Conservation (phyloP, 2,888 invertebrate genomes). For the Ectropis crepuscularia region DNA sequence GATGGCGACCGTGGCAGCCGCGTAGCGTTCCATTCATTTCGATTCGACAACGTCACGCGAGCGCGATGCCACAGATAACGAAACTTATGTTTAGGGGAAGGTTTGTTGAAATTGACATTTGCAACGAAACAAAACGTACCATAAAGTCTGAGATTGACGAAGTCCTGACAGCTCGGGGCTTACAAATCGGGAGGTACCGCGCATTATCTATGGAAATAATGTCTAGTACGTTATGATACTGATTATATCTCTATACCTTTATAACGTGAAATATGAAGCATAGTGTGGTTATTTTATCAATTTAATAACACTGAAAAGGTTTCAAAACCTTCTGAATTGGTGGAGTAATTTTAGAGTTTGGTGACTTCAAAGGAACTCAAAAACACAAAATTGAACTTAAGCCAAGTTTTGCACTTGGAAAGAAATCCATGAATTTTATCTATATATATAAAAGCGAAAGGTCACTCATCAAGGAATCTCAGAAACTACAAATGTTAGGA, state of each 20-base stretch:
- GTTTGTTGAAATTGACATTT: conserved; percentile 39
- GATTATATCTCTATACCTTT: conserved; percentile 5
- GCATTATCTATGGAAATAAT: conserved; percentile 19
- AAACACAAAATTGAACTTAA: too few relatives aligned
- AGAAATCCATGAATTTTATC: too few relatives aligned
- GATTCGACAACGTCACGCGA: conserved; percentile 58
- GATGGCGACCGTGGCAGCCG: conserved; percentile 58
- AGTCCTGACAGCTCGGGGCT: conserved; percentile 25
- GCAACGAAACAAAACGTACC: conserved; percentile 33
- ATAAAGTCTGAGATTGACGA: conserved; percentile 34
- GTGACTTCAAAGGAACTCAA: too few relatives aligned
- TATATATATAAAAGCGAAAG: too few relatives aligned
- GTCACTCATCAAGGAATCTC: too few relatives aligned
- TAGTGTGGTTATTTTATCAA: conserved; percentile 5
- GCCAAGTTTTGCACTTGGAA: too few relatives aligned
- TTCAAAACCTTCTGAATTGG: too few relatives aligned
- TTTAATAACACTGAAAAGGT: background rate
- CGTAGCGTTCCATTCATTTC: conserved; percentile 59
- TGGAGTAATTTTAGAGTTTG: too few relatives aligned
- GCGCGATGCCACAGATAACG: conserved; percentile 40
- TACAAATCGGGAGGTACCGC: conserved; percentile 4
- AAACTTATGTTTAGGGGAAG: conserved; percentile 41
- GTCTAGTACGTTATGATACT: conserved; percentile 8
- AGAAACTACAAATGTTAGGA: too few relatives aligned
- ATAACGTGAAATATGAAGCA: conserved; percentile 13